These are phyloP conservation scores for Athalia cordata DNA, from an alignment of 2,888 invertebrate genomes.

Conservation along the genomic window DNA sequence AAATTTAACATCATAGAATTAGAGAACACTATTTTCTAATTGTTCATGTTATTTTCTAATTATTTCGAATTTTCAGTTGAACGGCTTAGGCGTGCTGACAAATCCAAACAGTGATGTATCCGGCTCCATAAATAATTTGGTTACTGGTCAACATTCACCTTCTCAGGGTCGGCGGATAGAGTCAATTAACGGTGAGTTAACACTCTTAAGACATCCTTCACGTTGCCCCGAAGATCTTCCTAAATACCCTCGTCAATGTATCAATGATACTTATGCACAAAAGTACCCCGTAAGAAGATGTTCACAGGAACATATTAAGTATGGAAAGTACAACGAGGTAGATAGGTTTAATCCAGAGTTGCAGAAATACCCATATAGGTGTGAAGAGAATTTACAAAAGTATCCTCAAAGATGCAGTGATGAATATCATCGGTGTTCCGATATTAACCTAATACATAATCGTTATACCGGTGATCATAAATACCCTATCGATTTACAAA, in stretches of 20 bases:
- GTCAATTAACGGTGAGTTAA: slow-evolving; percentile 72
- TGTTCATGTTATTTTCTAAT: background rate
- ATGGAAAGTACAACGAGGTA: slow-evolving; percentile 51
- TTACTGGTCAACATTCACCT: slow-evolving; percentile 66
- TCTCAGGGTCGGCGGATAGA: slow-evolving; percentile 61
- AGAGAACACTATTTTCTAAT: background rate
- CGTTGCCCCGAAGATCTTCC: slow-evolving; percentile 61
- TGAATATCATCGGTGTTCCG: slow-evolving; percentile 69
- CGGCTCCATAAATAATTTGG: slow-evolving; percentile 70
- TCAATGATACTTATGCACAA: slow-evolving; percentile 59
- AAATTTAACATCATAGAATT: background rate
- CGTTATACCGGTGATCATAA: slow-evolving; percentile 64
- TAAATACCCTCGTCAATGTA: slow-evolving; percentile 62
- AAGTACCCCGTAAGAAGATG: slow-evolving; percentile 60
- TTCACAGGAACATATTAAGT: slow-evolving; percentile 61
- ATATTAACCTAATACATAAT: slow-evolving; percentile 66
- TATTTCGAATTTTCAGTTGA: slow-evolving; percentile 54
- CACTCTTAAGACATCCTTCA: slow-evolving; percentile 60
- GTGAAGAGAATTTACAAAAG: slow-evolving; percentile 67
- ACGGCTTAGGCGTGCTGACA: slow-evolving; percentile 62
- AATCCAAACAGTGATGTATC: slow-evolving; percentile 64
- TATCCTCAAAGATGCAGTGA: slow-evolving; percentile 70
- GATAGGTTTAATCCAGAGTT: slow-evolving; percentile 56
- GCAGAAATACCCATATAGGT: slow-evolving; percentile 66
- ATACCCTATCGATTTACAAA: slow-evolving; percentile 56